Evolutionary conservation across 2,797 vertebrate species (phyloP), one percentile per base, ranked within the genome.

Genomic region (Moxostoma hubbsi): DNA sequence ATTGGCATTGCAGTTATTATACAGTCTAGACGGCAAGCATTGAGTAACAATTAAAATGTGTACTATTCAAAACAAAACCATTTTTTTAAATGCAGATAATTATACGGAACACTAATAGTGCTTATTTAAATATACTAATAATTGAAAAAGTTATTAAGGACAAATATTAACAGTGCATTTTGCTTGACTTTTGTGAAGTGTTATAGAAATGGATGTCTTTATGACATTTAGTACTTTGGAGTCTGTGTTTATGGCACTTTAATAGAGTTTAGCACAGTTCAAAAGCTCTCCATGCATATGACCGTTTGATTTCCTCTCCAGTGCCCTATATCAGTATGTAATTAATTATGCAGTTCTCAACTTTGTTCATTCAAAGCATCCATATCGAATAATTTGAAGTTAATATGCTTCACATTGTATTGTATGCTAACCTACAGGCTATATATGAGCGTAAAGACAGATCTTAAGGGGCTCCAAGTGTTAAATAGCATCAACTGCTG

Each of bases 21-120:
- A 13, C 12, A 13, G 5, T 54, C 13, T 64, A 64, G 12, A 54
- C 12, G 24, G 36, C 6, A 45, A n/a, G 43, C 46, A 50, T 47
- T 45, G 13, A 6, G 16, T 45, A 13, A 12, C 15, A 46, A 16
- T 10, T 13, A 74, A 53, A 74, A 62, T 62, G 24, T 65, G 45
- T 65, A 11, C 2, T 55, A 51, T 53, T 53, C 4, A 10, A 61
- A 15, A 15, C n/a, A 2, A 43, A 16, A 9, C 5, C 2, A 11
- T 24, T 24, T 24, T 54, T 54, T 1, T 1, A 54, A 54, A 11
- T 54, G 12, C 53, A 36, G 3, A 4, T 16, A 75, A 36, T 36
- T 36, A 36, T 86, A 85, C 82, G 84, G 87, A 92, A 90, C 90
- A 90, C 89, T 91, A 92, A 90, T 87, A 82, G 82, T 82, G 75